These are phyloP conservation scores for Sardinella longiceps DNA, from an alignment of 2,797 vertebrate genomes.

Conservation along the genomic window DNA sequence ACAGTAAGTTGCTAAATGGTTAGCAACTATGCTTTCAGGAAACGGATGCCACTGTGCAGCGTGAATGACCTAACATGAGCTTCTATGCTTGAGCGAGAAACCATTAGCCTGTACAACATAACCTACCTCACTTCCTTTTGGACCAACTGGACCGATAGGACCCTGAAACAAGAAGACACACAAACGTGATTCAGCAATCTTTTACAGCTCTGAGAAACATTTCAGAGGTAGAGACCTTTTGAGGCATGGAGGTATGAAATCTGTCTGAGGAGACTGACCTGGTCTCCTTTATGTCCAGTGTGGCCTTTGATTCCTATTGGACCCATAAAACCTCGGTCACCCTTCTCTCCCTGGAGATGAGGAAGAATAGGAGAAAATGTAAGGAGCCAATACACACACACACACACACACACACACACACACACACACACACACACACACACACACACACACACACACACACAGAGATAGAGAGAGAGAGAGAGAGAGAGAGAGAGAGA, in stretches of 20 bases:
- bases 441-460: too few relatives aligned
- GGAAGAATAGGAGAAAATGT: slow-evolving; percentile 1
- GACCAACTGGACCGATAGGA: slow-evolving; percentile 64
- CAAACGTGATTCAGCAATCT: not conserved
- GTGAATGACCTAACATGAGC: not conserved
- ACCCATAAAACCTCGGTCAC: slow-evolving; percentile 71
- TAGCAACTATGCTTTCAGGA: too few relatives aligned
- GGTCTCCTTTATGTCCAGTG: slow-evolving; percentile 77
- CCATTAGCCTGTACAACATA: not conserved
- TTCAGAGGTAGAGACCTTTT: not conserved
- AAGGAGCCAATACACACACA: not conserved
- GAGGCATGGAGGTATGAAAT: not conserved
- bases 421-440: not conserved
- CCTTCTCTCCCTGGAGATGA: slow-evolving; percentile 72
- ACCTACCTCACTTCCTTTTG: slow-evolving; percentile 75
- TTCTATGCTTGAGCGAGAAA: not conserved
- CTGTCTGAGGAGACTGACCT: slow-evolving; percentile 60
- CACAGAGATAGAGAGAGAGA: too few relatives aligned
- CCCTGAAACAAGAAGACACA: slow-evolving; percentile 57
- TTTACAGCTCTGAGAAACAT: not conserved
- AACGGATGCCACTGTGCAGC: not conserved
- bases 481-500: too few relatives aligned
- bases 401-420: not conserved
- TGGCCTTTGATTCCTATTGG: slow-evolving; percentile 77
- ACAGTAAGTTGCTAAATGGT: too few relatives aligned